A percentile compares a stretch with the other conserved stretches of the same genome.
phyloP scores from a whole-genome alignment of 2,888 invertebrate species.

The Rhodophaea formosa region DNA sequence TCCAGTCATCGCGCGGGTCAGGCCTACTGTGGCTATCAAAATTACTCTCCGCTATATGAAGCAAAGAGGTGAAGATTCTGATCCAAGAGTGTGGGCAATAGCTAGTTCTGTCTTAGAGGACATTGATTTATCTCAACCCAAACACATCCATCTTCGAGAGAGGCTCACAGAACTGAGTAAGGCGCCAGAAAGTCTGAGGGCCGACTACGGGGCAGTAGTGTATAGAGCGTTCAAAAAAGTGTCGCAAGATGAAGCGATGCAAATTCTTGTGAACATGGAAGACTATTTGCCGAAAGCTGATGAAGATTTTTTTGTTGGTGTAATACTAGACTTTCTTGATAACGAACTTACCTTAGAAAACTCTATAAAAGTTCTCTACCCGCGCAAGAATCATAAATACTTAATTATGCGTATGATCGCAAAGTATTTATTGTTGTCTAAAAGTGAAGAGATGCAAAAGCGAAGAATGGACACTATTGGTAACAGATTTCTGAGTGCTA shows the following conservation, averaged over 20 bases:
- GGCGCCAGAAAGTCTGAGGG: constrained; percentile 39
- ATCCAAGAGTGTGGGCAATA: constrained; percentile 45
- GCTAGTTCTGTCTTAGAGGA: constrained; percentile 40
- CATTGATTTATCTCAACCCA: constrained; percentile 30
- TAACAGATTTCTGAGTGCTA: constrained; percentile 38
- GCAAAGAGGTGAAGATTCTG: constrained; percentile 27
- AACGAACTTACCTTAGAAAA: constrained; percentile 30
- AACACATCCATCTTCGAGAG: constrained; percentile 23
- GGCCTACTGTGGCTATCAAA: constrained; percentile 44
- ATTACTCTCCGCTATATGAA: constrained; percentile 38
- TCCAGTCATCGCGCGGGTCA: constrained; percentile 31
- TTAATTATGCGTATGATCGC: constrained; percentile 43
- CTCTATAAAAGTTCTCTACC: constrained; percentile 1
- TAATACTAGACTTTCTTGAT: constrained; percentile 31
- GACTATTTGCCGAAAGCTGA: constrained; percentile 36
- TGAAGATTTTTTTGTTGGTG: constrained; percentile 32
- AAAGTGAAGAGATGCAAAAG: constrained; percentile 36
- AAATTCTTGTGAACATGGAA: constrained; percentile 39
- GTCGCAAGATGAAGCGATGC: constrained; percentile 26
- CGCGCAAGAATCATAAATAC: neutral
- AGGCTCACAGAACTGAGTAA: constrained; percentile 26
- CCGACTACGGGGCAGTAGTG: constrained; percentile 44
- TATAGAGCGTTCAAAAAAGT: constrained; percentile 35
- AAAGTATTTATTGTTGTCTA: constrained; percentile 46
- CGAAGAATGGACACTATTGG: constrained; percentile 38